These are phyloP conservation scores for Athene noctua DNA, from an alignment of 2,113 vertebrate genomes.

Conservation along the genomic window DNA sequence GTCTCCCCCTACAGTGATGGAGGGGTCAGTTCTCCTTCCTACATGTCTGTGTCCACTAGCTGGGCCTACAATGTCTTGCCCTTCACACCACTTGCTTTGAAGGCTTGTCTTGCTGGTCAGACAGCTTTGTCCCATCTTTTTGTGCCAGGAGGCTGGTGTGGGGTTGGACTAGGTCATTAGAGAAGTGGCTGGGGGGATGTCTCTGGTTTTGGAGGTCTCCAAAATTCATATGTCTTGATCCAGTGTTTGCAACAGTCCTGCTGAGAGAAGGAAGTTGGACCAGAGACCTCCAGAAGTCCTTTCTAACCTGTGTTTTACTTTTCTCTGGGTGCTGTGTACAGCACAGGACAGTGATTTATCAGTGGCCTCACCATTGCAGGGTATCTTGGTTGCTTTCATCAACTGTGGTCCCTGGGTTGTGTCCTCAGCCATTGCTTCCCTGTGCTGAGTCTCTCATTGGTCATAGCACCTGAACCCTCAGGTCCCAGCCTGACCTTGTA, in stretches of 20 bases:
- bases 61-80: background rate
- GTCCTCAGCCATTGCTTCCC: background rate
- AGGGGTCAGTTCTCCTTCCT: background rate
- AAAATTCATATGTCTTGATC: background rate
- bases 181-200: background rate
- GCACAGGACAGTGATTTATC: background rate
- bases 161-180: background rate
- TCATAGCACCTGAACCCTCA: background rate
- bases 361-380: background rate
- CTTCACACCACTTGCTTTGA: background rate
- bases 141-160: background rate
- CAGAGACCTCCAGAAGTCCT: background rate
- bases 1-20: background rate
- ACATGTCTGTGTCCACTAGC: accelerated
- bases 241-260: background rate
- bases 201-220: background rate
- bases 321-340: background rate
- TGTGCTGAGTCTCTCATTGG: background rate
- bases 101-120: background rate
- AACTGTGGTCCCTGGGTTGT: background rate
- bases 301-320: background rate
- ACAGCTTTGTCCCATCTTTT: background rate
- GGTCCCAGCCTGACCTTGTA: background rate
- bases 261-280: background rate
- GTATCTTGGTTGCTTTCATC: background rate